Percentiles rank a stretch among this genome's conserved stretches.
Conservation (phyloP, 2,888 invertebrate genomes). For the Sinelater perroti region DNA sequence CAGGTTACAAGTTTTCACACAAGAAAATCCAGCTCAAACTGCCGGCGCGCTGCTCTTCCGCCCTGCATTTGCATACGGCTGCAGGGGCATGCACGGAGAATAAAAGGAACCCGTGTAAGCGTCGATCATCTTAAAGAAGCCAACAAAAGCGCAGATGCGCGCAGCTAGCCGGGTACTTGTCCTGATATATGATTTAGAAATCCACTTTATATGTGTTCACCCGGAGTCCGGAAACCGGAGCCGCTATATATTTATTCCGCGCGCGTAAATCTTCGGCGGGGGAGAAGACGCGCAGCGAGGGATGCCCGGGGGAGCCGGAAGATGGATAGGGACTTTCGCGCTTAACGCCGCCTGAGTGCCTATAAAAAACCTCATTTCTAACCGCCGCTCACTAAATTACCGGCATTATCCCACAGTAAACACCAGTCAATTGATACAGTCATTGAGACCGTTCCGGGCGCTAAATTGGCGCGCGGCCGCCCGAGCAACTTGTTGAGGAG, state of each 20-base stretch:
- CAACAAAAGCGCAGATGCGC: slow-evolving; percentile 37
- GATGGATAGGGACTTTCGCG: slow-evolving; percentile 51
- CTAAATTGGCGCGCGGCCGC: slow-evolving; percentile 33
- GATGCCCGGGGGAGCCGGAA: slow-evolving; percentile 46
- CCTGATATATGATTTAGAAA: slow-evolving; percentile 40
- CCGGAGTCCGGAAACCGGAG: slow-evolving; percentile 39
- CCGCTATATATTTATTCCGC: slow-evolving; percentile 49
- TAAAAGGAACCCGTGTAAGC: slow-evolving; percentile 23
- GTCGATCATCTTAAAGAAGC: slow-evolving; percentile 33
- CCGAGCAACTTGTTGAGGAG: slow-evolving; percentile 36
- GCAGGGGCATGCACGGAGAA: slow-evolving; percentile 2
- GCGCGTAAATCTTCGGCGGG: slow-evolving; percentile 49
- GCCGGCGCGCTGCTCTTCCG: no score
- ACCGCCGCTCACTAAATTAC: slow-evolving; percentile 53
- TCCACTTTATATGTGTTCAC: slow-evolving; percentile 41
- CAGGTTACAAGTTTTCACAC: no score
- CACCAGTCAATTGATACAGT: slow-evolving; percentile 57
- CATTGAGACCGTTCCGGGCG: slow-evolving; percentile 35
- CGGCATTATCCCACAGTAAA: slow-evolving; percentile 56
- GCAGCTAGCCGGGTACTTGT: slow-evolving; percentile 33
- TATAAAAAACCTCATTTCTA: slow-evolving; percentile 53
- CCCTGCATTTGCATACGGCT: no score
- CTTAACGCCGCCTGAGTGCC: slow-evolving; percentile 48
- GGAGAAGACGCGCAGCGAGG: slow-evolving; percentile 37
- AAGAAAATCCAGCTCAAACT: no score